Evolutionary conservation across 92 coral and sea anemone species (phyloP).

Genomic region (Zoanthus sociatus): DNA sequence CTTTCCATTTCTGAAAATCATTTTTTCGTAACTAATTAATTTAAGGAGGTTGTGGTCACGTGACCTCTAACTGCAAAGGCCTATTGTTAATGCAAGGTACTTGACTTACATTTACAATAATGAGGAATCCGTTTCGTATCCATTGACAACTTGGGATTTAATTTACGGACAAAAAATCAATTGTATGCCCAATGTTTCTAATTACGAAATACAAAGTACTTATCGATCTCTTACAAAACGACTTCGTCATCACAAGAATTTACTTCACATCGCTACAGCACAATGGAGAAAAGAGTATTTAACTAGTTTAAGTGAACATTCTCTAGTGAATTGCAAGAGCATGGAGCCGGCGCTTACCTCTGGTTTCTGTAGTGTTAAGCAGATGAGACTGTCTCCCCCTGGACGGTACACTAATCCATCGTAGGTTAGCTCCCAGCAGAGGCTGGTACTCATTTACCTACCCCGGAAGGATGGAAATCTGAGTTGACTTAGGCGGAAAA

Average conservation of each 20-base stretch:
- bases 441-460: too few relatives aligned
- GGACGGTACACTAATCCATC: too few relatives aligned
- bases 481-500: too few relatives aligned
- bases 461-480: too few relatives aligned
- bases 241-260: slow-evolving; percentile 52
- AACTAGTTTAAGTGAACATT: slow-evolving; percentile 31
- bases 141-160: slow-evolving; percentile 51
- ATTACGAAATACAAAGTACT: slow-evolving; percentile 63
- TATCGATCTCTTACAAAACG: slow-evolving; percentile 56
- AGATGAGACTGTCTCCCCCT: too few relatives aligned
- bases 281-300: slow-evolving; percentile 71
- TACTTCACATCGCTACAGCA: slow-evolving; percentile 52
- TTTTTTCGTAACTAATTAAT: too few relatives aligned
- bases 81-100: slow-evolving; percentile 57
- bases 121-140: slow-evolving; percentile 50
- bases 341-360: too few relatives aligned
- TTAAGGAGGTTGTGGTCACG: too few relatives aligned
- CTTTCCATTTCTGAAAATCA: too few relatives aligned
- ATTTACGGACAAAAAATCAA: slow-evolving; percentile 56
- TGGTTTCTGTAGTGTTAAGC: too few relatives aligned
- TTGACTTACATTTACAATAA: slow-evolving; percentile 58
- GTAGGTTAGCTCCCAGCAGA: too few relatives aligned
- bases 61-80: too few relatives aligned
- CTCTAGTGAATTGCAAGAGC: slow-evolving; percentile 8
- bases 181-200: slow-evolving; percentile 30